These are phyloP conservation scores for Mycteria americana DNA, from an alignment of 2,797 vertebrate genomes.

Conservation along the genomic window DNA sequence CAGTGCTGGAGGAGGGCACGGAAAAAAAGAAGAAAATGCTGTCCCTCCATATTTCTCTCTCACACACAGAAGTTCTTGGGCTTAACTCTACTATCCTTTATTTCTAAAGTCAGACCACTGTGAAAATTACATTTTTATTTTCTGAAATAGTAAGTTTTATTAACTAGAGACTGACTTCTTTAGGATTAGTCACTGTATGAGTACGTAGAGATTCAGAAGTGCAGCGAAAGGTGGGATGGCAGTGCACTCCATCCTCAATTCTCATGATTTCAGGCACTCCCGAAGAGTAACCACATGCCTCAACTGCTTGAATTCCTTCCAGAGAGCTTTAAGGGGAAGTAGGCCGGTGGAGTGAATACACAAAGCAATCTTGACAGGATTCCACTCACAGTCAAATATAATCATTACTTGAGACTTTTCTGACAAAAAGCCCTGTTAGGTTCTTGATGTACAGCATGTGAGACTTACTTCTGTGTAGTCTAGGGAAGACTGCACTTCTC, in stretches of 20 bases:
- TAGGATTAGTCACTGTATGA: neutral
- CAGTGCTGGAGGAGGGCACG: neutral
- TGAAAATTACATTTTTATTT: neutral
- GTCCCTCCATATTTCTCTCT: neutral
- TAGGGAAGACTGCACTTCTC: neutral
- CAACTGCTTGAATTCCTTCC: neutral
- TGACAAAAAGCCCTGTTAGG: neutral
- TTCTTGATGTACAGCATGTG: neutral
- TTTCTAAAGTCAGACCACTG: neutral
- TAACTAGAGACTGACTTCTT: neutral
- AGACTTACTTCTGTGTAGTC: neutral
- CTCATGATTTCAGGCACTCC: neutral
- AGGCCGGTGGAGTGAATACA: neutral
- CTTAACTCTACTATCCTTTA: neutral
- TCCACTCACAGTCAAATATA: neutral
- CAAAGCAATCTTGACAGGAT: neutral
- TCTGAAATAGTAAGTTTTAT: neutral
- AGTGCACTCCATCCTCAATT: neutral
- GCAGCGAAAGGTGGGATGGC: neutral
- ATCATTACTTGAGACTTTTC: neutral
- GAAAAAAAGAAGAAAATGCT: neutral
- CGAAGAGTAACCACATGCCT: neutral
- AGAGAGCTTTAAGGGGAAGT: neutral
- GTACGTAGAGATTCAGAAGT: accelerated
- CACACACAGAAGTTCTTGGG: neutral